phyloP scores from a whole-genome alignment of 53 echinoderm and acorn worm genomes.

The Echinarachnius parma region DNA sequence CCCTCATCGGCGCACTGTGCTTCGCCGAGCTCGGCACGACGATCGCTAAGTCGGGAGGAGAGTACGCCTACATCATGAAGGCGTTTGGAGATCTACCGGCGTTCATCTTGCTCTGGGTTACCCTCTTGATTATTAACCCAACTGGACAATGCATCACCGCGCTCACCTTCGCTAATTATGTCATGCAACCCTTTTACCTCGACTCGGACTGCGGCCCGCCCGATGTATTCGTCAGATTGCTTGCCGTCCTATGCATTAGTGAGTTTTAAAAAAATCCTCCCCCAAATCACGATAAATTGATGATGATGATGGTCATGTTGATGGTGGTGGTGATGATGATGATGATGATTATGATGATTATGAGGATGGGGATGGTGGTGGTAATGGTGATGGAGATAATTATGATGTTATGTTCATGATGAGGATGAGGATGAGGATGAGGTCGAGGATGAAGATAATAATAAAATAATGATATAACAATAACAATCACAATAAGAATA shows the following conservation, averaged over 20 bases:
- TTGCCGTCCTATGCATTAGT: constrained; percentile 66
- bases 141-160: constrained; percentile 76
- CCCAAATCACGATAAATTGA: too few species aligned
- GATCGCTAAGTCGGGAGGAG: constrained; percentile 63
- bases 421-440: too few species aligned
- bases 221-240: constrained; percentile 51
- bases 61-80: constrained; percentile 68
- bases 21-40: constrained; percentile 82
- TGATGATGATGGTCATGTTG: too few species aligned
- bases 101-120: constrained; percentile 67
- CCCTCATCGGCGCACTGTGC: constrained; percentile 70
- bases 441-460: too few species aligned
- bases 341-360: too few species aligned
- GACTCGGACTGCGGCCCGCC: constrained; percentile 66
- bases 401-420: too few species aligned
- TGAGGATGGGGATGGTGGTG: too few species aligned
- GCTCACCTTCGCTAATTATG: constrained; percentile 76
- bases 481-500: too few species aligned
- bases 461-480: too few species aligned
- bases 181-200: constrained; percentile 58
- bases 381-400: too few species aligned
- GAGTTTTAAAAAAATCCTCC: too few species aligned
- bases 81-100: constrained; percentile 67
- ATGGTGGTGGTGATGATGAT: too few species aligned
- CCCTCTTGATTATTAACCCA: constrained; percentile 77